Evolutionary conservation across 2,888 invertebrate genomes (phyloP).

Genomic region (Slavum lentiscoides): DNA sequence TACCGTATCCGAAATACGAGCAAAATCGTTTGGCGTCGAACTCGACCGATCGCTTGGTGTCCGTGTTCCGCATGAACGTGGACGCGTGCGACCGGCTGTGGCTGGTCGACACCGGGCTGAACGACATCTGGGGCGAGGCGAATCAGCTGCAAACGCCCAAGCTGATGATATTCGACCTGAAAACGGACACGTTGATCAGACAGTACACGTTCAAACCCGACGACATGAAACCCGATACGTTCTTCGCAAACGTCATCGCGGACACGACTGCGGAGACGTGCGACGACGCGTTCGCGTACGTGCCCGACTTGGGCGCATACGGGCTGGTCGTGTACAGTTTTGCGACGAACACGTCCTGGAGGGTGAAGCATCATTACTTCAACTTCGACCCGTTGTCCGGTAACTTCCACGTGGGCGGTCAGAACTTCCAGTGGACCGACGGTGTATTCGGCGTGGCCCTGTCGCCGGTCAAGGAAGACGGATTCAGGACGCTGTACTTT

Average conservation of each 20-base stretch:
- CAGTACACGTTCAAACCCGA: constrained; percentile 70
- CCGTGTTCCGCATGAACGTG: constrained; percentile 75
- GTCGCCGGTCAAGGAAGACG: constrained; percentile 64
- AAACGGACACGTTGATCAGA: constrained; percentile 72
- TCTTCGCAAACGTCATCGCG: constrained; percentile 79
- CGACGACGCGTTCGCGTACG: constrained; percentile 75
- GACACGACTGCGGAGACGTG: constrained; percentile 73
- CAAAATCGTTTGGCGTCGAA: constrained; percentile 60
- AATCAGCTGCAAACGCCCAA: constrained; percentile 70
- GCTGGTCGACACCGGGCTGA: constrained; percentile 79
- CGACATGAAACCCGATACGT: constrained; percentile 74
- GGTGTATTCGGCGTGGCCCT: constrained; percentile 77
- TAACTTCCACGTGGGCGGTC: constrained; percentile 73
- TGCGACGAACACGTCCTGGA: constrained; percentile 75
- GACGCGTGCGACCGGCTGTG: constrained; percentile 78
- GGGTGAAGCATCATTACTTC: constrained; percentile 75
- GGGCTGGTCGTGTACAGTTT: constrained; percentile 78
- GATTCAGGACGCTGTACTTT: constrained; percentile 69
- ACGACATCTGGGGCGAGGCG: constrained; percentile 66
- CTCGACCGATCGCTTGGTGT: constrained; percentile 60
- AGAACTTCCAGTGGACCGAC: constrained; percentile 85
- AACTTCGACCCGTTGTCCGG: constrained; percentile 75
- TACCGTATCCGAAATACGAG: constrained; percentile 78
- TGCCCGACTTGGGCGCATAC: constrained; percentile 73
- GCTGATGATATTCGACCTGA: constrained; percentile 74